Evolutionary conservation across 37 sponge, comb jelly and placozoan genomes (phyloP), one percentile per base, ranked within the genome.

Genomic region (Petrosia ficiformis): DNA sequence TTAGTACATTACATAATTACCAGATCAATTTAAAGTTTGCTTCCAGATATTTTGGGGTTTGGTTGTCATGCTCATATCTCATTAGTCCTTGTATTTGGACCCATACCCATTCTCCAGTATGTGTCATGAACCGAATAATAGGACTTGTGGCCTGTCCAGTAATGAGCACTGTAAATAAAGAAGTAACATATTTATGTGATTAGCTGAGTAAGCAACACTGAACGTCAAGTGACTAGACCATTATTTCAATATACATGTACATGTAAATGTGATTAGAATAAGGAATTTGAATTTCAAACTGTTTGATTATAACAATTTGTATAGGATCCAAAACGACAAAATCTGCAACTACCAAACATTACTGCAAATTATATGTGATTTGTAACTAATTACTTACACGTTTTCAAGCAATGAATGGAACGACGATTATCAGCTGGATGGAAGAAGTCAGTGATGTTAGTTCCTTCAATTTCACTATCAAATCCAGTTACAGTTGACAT

Each of bases 31-130:
- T 83, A 67, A 52, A 66, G 21, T 56, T 79, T 11, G 75, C 72
- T 60, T 89, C 81, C 21, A 61, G 39, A 61, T 65, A 76, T 36
- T 74, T 67, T 21, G 80, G 80, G 19, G 54, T 58, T 4, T 54
- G 69, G n/a, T 80, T 84, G 24, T 75, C 84, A 11, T 58, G 65
- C 22, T 80, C 75, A 73, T 83, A 89, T 24, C 81, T 70, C 43
- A 80, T 39, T 5, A 70, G 67, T 28, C 77, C 82, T 22, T 78
- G 76, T 77, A 89, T 69, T 68, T 89, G 90, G 57, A 80, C 71
- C 90, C 90, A 89, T 29, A 83, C 39, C 90, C 90, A 89, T 28
- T 82, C 85, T 0, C 90, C 90, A 24, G 67, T 59, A 6, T 65
- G 69, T 0, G 81, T 80, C 81, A 89, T 59, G 65, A 89, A 89